A percentile compares a stretch with the other conserved stretches of the same genome.
Conservation (phyloP, 2,888 invertebrate genomes). For the Tupiocoris notatus region DNA sequence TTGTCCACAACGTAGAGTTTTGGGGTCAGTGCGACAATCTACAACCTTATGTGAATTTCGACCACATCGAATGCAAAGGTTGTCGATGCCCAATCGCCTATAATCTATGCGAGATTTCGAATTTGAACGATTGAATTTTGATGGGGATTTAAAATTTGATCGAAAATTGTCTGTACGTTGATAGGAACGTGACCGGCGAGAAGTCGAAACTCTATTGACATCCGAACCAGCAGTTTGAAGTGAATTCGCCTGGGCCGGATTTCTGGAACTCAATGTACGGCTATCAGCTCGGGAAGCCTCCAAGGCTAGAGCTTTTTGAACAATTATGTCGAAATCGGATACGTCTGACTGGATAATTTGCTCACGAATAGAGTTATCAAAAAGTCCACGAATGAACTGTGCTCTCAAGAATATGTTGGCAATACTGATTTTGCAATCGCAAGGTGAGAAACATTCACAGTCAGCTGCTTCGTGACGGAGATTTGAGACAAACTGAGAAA, state of each 20-base stretch:
- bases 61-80: conserved; percentile 4
- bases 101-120: conserved; percentile 4
- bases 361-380: neutral
- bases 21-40: neutral
- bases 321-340: neutral
- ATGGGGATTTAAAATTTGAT: neutral
- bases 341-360: neutral
- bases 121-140: neutral
- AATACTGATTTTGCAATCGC: conserved; percentile 6
- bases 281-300: neutral
- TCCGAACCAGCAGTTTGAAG: neutral
- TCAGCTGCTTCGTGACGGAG: neutral
- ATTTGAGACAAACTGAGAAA: conserved; percentile 16
- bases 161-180: neutral
- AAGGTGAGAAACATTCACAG: conserved; percentile 12
- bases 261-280: neutral
- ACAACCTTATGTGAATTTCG: neutral
- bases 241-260: neutral
- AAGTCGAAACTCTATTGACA: neutral
- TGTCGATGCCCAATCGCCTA: neutral
- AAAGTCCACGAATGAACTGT: conserved; percentile 16
- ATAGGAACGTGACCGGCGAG: too few relatives aligned
- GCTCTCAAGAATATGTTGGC: conserved; percentile 14
- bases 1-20: neutral
- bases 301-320: neutral